Conservation (phyloP, 2,888 invertebrate genomes). For the Philhelius pedissequus region DNA sequence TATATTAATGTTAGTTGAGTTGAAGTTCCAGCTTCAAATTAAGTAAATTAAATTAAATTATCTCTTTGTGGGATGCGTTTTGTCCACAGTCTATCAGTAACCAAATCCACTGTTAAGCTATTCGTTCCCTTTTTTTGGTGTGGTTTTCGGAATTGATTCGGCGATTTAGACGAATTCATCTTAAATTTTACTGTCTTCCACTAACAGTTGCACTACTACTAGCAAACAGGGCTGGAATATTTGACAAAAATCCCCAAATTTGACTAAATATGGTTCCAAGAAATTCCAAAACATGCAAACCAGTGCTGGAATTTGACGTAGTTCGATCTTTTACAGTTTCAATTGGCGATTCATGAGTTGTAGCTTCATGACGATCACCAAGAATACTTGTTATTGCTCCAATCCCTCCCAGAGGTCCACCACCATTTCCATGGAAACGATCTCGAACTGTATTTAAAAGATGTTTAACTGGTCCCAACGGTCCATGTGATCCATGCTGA, state of each 20-base stretch:
- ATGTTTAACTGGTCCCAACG: constrained; percentile 75
- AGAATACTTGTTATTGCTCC: constrained; percentile 21
- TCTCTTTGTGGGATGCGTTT: neutral
- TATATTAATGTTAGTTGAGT: neutral
- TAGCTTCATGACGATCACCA: constrained; percentile 27
- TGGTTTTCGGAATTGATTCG: too few species aligned
- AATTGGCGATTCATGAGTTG: constrained; percentile 44
- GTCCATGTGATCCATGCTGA: constrained; percentile 55
- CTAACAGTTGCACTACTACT: constrained; percentile 75
- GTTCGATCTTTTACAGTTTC: constrained; percentile 72
- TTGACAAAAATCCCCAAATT: constrained; percentile 74
- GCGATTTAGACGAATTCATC: neutral
- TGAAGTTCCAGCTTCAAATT: neutral
- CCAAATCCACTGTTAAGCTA: too few species aligned
- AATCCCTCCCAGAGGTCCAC: constrained; percentile 20
- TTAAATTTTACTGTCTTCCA: constrained; percentile 34
- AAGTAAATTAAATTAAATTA: neutral
- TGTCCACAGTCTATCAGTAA: too few species aligned
- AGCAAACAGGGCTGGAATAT: constrained; percentile 74
- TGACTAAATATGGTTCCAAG: constrained; percentile 74
- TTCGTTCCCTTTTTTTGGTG: too few species aligned
- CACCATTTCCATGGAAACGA: constrained; percentile 69
- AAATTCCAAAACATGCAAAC: constrained; percentile 74
- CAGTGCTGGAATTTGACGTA: constrained; percentile 73
- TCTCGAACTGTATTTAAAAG: constrained; percentile 75